Conservation (phyloP, 2,113 vertebrate genomes). For the Pteronura brasiliensis region DNA sequence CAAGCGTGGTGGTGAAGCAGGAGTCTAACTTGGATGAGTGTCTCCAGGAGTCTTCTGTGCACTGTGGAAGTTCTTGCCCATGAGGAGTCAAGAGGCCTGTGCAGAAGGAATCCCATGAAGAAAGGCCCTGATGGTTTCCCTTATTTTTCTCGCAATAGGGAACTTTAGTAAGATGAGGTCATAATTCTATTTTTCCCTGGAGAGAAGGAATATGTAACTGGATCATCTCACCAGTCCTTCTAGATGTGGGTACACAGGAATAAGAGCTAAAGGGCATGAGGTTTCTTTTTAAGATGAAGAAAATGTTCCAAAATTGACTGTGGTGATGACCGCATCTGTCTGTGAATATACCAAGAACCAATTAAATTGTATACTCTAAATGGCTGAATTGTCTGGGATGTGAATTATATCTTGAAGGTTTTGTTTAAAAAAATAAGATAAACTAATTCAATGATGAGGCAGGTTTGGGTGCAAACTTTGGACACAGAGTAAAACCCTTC, state of each 20-base stretch:
- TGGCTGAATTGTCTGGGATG: background rate
- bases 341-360: background rate
- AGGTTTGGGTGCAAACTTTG: background rate
- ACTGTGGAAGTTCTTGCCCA: background rate
- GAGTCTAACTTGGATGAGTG: background rate
- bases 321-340: background rate
- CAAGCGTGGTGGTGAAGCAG: background rate
- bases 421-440: background rate
- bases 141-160: background rate
- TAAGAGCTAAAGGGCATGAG: background rate
- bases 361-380: background rate
- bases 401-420: background rate
- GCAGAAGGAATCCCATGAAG: background rate
- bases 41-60: background rate
- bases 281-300: background rate
- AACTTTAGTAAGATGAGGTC: background rate
- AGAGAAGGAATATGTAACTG: background rate
- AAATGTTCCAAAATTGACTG: background rate
- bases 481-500: background rate
- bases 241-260: background rate
- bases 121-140: background rate
- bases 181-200: background rate
- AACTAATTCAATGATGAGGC: background rate
- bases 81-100: background rate
- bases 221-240: background rate